Conservation (phyloP, 2,888 invertebrate species). For the Lepetodrilus schrolli region DNA sequence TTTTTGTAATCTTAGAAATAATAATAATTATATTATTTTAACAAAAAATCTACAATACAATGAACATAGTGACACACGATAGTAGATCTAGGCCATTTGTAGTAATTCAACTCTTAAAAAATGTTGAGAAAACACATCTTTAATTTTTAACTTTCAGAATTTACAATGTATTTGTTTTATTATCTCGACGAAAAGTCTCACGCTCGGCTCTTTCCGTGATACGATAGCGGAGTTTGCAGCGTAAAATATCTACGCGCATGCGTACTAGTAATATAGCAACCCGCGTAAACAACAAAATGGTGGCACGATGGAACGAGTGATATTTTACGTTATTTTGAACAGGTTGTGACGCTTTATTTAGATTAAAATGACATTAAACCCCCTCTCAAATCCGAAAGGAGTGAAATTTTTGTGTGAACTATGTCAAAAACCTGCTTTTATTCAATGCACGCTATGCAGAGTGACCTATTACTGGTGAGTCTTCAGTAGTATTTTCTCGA, state of each 20-base stretch:
- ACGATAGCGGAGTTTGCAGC: no score
- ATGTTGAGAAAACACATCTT: no score
- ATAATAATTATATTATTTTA: no score
- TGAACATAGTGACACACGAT: no score
- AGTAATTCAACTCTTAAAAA: no score
- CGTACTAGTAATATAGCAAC: slow-evolving; percentile 53
- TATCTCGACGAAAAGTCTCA: no score
- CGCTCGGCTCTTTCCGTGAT: no score
- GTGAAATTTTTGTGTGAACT: slow-evolving; percentile 73
- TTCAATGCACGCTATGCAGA: slow-evolving; percentile 73
- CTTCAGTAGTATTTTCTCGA: no score
- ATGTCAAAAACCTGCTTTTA: slow-evolving; percentile 74
- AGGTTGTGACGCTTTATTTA: no score
- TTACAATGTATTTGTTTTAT: not conserved
- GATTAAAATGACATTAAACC: slow-evolving; percentile 74
- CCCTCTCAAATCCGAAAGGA: slow-evolving; percentile 75
- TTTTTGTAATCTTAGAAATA: no score
- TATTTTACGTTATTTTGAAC: not conserved
- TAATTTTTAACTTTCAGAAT: not conserved
- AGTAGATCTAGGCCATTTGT: no score
- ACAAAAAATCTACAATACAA: no score
- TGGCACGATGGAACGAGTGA: slow-evolving; percentile 34
- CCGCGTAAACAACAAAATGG: slow-evolving; percentile 57
- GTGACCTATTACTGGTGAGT: slow-evolving; percentile 76
- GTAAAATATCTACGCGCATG: slow-evolving; percentile 28